Evolutionary conservation across 2,888 invertebrate genomes (phyloP).

Genomic region (Imbricaverruca yamaguchii): DNA sequence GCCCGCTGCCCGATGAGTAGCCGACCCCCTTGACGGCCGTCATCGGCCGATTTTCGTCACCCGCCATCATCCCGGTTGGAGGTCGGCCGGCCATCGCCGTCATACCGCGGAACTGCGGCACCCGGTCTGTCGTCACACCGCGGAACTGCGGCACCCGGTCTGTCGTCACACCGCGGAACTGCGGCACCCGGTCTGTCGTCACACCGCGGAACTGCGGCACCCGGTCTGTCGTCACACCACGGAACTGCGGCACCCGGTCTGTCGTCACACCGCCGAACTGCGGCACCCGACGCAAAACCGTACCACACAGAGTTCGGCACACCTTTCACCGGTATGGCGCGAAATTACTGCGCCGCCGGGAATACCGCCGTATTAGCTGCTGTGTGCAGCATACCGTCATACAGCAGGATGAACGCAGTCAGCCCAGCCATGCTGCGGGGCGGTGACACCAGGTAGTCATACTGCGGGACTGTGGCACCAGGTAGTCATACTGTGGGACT

Average conservation of each 20-base stretch:
- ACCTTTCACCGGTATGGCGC: no score
- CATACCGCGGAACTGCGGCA: neutral
- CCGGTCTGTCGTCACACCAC: neutral
- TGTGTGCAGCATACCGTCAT: no score
- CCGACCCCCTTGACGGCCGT: conserved; percentile 96
- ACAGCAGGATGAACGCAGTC: no score
- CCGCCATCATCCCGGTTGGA: neutral
- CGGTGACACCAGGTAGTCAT: no score
- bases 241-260: no score
- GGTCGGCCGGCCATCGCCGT: conserved; percentile 10
- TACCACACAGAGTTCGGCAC: no score
- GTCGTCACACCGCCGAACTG: neutral
- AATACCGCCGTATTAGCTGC: no score
- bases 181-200: neutral
- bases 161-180: neutral
- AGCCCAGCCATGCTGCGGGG: no score
- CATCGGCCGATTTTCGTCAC: conserved; percentile 62
- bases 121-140: neutral
- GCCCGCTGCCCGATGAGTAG: conserved; percentile 59
- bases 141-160: neutral
- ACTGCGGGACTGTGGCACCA: no score
- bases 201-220: neutral
- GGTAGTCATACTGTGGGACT: no score
- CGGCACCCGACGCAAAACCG: no score
- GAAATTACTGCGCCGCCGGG: no score